A percentile compares a stretch with the other conserved stretches of the same genome.
Conservation (phyloP, 2,797 vertebrate genomes). For the Sylvia borin region DNA sequence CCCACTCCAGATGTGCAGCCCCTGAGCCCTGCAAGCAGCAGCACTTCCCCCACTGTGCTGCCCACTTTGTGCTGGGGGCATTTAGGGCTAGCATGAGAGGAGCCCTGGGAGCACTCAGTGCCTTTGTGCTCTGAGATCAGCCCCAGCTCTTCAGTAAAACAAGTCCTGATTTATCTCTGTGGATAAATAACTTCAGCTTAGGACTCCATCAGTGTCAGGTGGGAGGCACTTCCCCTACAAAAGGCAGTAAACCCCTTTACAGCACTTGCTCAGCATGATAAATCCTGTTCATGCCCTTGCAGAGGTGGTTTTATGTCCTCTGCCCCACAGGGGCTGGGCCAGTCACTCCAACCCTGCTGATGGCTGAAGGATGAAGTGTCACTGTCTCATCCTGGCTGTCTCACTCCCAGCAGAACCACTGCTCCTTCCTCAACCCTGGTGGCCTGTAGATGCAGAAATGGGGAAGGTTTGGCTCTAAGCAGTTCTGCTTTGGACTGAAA, state of each 20-base stretch:
- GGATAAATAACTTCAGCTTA: constrained; percentile 10
- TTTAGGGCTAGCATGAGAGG: not conserved
- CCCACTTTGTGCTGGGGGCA: not conserved
- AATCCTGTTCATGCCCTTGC: not conserved
- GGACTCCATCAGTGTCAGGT: constrained; percentile 19
- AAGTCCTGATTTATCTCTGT: constrained; percentile 7
- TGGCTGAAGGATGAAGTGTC: not conserved
- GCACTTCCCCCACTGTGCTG: not conserved
- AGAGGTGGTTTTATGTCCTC: not conserved
- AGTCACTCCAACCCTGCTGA: not conserved
- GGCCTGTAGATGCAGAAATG: not conserved
- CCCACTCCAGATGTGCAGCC: not conserved
- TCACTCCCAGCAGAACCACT: not conserved
- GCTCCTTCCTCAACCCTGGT: not conserved
- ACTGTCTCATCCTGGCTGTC: not conserved
- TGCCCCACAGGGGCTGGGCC: not conserved
- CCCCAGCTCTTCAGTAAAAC: not conserved
- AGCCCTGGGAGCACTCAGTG: not conserved
- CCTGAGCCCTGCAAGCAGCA: not conserved
- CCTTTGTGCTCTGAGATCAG: not conserved
- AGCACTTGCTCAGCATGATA: not conserved
- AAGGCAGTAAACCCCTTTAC: constrained; percentile 38
- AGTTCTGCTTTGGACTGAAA: not conserved
- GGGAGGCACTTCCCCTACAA: not conserved
- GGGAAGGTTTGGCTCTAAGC: not conserved